These are phyloP conservation scores for Mayetiola destructor DNA, from an alignment of 2,888 invertebrate genomes.

Conservation along the genomic window DNA sequence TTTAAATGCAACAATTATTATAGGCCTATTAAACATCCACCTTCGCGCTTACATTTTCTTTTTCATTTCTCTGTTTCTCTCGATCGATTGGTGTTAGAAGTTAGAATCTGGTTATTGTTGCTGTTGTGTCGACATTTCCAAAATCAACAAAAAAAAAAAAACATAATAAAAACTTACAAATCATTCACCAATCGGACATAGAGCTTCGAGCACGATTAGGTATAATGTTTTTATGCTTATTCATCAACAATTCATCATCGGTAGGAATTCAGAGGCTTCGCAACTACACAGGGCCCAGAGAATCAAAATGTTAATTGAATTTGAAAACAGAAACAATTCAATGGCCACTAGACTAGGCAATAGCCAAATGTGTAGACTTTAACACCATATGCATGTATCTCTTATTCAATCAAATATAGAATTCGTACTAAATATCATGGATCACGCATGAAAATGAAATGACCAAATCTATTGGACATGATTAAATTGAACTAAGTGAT, in stretches of 20 bases:
- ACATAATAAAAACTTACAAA: background rate
- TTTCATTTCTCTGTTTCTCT: background rate
- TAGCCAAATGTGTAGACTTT: too few relatives aligned
- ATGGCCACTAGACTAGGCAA: background rate
- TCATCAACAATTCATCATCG: constrained; percentile 11
- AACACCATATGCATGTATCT: too few relatives aligned
- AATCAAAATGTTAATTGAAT: constrained; percentile 6
- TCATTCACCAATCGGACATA: constrained; percentile 5
- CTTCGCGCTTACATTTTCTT: background rate
- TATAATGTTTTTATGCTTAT: background rate
- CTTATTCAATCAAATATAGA: too few relatives aligned
- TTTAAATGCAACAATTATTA: background rate
- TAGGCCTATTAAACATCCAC: background rate
- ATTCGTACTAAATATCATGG: background rate
- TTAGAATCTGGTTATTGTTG: background rate
- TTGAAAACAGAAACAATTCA: background rate
- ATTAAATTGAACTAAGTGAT: constrained; percentile 10
- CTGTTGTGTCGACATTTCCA: background rate
- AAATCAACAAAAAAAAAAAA: background rate
- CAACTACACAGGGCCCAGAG: too few relatives aligned
- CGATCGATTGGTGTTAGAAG: background rate
- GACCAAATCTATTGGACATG: background rate
- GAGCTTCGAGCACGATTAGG: background rate
- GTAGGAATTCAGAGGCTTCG: background rate
- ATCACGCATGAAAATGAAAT: constrained; percentile 11